Percentiles rank a stretch among this genome's conserved stretches.
These are phyloP conservation scores for Perodicticus potto DNA, from an alignment of 2,797 vertebrate genomes.

Conservation along the genomic window DNA sequence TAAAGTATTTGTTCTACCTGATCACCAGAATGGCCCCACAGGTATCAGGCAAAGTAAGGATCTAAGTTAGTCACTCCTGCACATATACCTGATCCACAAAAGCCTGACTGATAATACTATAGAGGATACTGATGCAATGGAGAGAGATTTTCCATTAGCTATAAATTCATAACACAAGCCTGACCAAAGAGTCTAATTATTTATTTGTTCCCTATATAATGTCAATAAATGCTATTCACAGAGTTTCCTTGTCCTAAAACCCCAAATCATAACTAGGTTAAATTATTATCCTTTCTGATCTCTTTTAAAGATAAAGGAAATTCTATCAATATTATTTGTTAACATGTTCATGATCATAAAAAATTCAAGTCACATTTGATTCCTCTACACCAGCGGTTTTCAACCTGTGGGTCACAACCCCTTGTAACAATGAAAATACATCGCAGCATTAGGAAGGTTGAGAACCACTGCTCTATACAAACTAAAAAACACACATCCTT, in stretches of 20 bases:
- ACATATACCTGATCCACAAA: background rate
- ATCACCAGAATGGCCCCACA: background rate
- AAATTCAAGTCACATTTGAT: conserved; percentile 24
- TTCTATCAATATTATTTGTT: conserved; percentile 44
- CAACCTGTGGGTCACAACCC: too few species aligned
- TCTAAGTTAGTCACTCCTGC: background rate
- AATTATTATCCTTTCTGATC: background rate
- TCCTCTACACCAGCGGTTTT: background rate
- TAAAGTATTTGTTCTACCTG: background rate
- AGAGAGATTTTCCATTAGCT: background rate
- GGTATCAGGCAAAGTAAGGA: background rate
- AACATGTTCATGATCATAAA: background rate
- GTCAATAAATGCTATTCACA: background rate
- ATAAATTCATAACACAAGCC: background rate
- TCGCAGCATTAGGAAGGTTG: too few species aligned
- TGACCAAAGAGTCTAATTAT: background rate
- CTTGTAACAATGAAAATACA: too few species aligned
- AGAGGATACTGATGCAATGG: background rate
- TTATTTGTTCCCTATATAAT: conserved; percentile 6
- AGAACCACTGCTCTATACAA: background rate
- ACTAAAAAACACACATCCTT: background rate
- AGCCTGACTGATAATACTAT: background rate
- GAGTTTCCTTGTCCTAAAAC: background rate
- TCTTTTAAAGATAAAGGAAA: conserved; percentile 53
- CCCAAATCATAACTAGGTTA: background rate